Conservation (phyloP, 1,140 invertebrate genomes). For the Lepeophtheirus salmonis region DNA sequence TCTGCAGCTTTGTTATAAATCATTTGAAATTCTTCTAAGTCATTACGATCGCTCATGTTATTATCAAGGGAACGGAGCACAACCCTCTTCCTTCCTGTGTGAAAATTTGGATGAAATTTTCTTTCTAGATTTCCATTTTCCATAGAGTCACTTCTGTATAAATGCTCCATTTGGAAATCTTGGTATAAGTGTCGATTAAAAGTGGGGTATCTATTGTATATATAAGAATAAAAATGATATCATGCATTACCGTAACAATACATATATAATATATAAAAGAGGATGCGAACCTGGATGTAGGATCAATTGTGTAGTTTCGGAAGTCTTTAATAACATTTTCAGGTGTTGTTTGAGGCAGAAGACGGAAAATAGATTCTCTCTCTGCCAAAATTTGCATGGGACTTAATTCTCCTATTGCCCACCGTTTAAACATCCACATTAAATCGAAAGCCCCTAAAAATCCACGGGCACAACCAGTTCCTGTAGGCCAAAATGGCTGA, state of each 20-base stretch:
- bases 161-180: neutral
- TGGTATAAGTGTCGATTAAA: neutral
- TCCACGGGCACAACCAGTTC: conserved; percentile 87
- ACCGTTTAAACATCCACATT: conserved; percentile 76
- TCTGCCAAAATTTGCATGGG: conserved; percentile 71
- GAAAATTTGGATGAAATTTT: too few relatives aligned
- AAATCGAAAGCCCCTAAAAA: conserved; percentile 89
- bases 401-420: conserved; percentile 45
- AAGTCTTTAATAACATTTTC: conserved; percentile 67
- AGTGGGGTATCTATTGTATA: neutral
- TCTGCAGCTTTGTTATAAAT: too few relatives aligned
- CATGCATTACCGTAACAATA: neutral
- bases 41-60: too few relatives aligned
- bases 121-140: neutral
- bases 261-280: too few relatives aligned
- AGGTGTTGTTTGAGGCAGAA: conserved; percentile 80
- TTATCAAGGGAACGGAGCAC: too few relatives aligned
- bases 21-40: too few relatives aligned
- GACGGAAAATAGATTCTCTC: conserved; percentile 75
- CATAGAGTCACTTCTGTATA: neutral
- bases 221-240: neutral
- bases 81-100: too few relatives aligned
- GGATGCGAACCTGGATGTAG: neutral
- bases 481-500: conserved; percentile 88
- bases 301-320: neutral